These are phyloP conservation scores for Sisor rabdophorus DNA, from an alignment of 2,113 vertebrate genomes.

Conservation along the genomic window DNA sequence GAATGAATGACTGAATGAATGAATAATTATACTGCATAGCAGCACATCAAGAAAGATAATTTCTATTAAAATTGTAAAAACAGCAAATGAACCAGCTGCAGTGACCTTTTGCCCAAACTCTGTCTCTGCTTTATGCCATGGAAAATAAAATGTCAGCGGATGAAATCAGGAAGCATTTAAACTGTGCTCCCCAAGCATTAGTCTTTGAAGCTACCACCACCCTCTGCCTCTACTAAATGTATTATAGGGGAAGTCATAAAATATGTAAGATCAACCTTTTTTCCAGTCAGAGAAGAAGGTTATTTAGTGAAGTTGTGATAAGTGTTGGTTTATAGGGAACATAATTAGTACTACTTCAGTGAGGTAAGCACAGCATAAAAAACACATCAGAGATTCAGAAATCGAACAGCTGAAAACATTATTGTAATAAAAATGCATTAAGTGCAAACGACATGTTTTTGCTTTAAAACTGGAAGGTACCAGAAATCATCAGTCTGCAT, in stretches of 20 bases:
- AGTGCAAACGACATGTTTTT: background rate
- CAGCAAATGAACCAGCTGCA: constrained; percentile 18
- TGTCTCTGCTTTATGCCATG: constrained; percentile 39
- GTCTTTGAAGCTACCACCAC: constrained; percentile 36
- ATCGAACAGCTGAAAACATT: background rate
- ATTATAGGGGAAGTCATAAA: constrained; percentile 60
- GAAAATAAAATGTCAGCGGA: constrained; percentile 31
- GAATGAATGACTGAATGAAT: too few species aligned
- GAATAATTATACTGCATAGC: background rate
- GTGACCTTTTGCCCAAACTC: constrained; percentile 42
- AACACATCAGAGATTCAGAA: background rate
- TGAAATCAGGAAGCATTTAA: constrained; percentile 21
- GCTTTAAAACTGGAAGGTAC: background rate
- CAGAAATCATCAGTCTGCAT: background rate
- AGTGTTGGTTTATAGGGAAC: background rate
- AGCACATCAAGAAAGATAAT: background rate
- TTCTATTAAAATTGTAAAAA: constrained; percentile 3
- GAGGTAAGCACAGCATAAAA: background rate
- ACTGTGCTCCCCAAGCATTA: background rate
- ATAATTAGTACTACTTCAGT: background rate
- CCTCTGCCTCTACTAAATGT: constrained; percentile 30
- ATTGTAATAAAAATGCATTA: background rate
- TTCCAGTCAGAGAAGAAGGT: constrained; percentile 31
- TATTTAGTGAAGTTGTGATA: constrained; percentile 16
- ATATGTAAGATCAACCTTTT: constrained; percentile 71